Percentiles rank a stretch among this genome's conserved stretches.
These are phyloP conservation scores for Propithecus deckenii DNA, from an alignment of 2,797 vertebrate genomes.

Conservation along the genomic window DNA sequence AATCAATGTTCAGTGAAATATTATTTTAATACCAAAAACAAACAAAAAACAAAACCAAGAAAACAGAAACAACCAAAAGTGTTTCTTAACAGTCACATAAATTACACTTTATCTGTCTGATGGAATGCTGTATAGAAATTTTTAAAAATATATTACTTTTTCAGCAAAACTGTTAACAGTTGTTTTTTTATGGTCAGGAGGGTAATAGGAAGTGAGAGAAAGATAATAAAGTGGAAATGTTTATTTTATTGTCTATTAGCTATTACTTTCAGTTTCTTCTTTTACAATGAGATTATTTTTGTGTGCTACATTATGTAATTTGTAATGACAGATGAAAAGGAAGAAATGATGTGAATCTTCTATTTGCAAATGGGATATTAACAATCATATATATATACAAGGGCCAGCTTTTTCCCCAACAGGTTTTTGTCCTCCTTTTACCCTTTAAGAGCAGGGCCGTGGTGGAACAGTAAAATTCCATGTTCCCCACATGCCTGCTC, in stretches of 20 bases:
- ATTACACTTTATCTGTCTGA: background rate
- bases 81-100: background rate
- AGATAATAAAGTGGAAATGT: background rate
- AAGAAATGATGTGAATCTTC: background rate
- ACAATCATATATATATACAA: background rate
- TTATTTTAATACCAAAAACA: background rate
- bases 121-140: background rate
- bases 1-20: background rate
- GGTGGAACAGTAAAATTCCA: background rate
- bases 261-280: background rate
- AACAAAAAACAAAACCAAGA: background rate
- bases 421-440: background rate
- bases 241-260: background rate
- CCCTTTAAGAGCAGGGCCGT: background rate
- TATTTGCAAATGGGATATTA: background rate
- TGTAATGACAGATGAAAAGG: constrained; percentile 16
- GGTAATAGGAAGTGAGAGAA: background rate
- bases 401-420: background rate
- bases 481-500: background rate
- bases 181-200: background rate
- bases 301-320: background rate
- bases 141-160: background rate
- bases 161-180: background rate
- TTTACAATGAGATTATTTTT: background rate
- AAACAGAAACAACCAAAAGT: background rate